Evolutionary conservation across 2,888 invertebrate genomes (phyloP).

Genomic region (Capitulum mitella): DNA sequence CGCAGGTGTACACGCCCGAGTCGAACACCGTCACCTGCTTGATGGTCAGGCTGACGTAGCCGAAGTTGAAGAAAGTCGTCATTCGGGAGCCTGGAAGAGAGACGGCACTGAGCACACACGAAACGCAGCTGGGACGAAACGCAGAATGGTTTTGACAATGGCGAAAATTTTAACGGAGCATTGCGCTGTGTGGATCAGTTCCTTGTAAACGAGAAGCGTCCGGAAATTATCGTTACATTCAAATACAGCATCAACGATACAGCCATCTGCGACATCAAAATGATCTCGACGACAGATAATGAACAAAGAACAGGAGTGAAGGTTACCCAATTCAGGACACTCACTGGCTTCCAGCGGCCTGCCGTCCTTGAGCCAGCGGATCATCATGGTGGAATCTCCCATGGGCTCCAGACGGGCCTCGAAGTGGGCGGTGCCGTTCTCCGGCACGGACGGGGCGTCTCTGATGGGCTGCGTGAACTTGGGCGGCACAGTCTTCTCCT

Average conservation of each 20-base stretch:
- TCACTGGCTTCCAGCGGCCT: conserved; percentile 77
- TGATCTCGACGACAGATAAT: no score
- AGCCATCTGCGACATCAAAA: no score
- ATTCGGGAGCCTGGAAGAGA: conserved; percentile 72
- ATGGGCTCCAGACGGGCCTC: conserved; percentile 90
- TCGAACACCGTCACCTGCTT: conserved; percentile 84
- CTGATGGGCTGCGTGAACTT: conserved; percentile 77
- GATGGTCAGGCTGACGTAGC: conserved; percentile 88
- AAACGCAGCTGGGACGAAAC: no score
- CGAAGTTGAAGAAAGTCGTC: conserved; percentile 88
- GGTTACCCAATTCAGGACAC: no score
- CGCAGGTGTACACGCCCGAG: conserved; percentile 79
- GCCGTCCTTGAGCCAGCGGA: conserved; percentile 90
- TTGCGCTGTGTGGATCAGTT: no score
- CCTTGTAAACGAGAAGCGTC: no score
- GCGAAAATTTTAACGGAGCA: no score
- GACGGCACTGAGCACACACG: no score
- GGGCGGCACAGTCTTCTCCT: conserved; percentile 89
- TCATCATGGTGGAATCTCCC: conserved; percentile 78
- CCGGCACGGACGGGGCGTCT: conserved; percentile 74
- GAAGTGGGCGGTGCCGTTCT: conserved; percentile 91
- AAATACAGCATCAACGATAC: no score
- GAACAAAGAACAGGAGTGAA: no score
- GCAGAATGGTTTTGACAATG: no score
- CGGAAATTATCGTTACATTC: no score